These are phyloP conservation scores for Musca domestica DNA, from an alignment of 1,140 invertebrate genomes.

Conservation along the genomic window DNA sequence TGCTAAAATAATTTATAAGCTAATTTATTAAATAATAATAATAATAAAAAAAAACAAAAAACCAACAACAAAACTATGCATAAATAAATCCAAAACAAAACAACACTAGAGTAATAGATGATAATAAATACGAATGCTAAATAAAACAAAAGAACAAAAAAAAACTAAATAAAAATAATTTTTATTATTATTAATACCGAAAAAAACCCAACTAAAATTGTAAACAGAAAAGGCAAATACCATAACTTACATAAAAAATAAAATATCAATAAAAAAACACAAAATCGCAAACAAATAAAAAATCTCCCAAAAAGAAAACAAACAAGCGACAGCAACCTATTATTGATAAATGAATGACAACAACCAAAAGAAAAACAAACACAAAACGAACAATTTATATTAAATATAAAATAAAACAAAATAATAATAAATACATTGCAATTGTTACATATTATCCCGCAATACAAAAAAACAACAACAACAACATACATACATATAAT, in stretches of 20 bases:
- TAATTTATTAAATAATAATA: constrained; percentile 1
- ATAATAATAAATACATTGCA: constrained; percentile 6
- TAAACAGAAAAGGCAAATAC: not conserved
- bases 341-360: constrained; percentile 2
- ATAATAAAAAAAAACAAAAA: constrained; percentile 16
- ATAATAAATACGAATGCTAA: constrained; percentile 6
- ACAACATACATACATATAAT: not conserved
- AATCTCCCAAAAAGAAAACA: too few species aligned
- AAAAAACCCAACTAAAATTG: constrained; percentile 2
- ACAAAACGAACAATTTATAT: constrained; percentile 16
- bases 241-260: not conserved
- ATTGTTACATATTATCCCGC: constrained; percentile 21
- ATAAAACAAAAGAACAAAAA: not conserved
- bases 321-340: not conserved
- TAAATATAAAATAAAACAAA: constrained; percentile 9
- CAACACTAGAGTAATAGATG: constrained; percentile 17
- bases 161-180: constrained; percentile 11
- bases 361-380: not conserved
- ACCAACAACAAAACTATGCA: constrained; percentile 11
- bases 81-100: constrained; percentile 8
- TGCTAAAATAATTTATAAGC: too few species aligned
- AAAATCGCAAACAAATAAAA: constrained; percentile 1
- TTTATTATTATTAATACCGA: constrained; percentile 13
- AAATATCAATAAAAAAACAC: constrained; percentile 8
- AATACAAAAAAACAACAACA: not conserved